Percentiles rank a stretch among this genome's conserved stretches.
Conservation (phyloP, 1,140 invertebrate genomes). For the Adoxophyes honmai region DNA sequence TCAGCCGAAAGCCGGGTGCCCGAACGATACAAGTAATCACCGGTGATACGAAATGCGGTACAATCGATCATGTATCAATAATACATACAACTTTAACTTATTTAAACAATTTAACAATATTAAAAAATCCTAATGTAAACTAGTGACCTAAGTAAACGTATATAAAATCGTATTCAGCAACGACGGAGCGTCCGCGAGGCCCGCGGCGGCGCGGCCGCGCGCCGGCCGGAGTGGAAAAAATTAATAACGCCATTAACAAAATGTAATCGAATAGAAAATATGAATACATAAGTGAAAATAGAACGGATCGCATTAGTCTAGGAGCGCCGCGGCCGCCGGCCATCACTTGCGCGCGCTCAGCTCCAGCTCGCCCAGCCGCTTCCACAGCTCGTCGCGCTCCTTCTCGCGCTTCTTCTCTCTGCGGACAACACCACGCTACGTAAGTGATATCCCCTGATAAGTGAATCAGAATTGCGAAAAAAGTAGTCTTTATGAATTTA, state of each 20-base stretch:
- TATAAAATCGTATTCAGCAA: slow-evolving; percentile 60
- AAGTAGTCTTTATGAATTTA: too few species aligned
- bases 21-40: slow-evolving; percentile 57
- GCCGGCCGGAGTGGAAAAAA: slow-evolving; percentile 54
- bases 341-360: slow-evolving; percentile 70
- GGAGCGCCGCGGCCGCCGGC: slow-evolving; percentile 18
- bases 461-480: too few species aligned
- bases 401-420: slow-evolving; percentile 97
- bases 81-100: slow-evolving; percentile 74
- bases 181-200: slow-evolving; percentile 39
- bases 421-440: slow-evolving; percentile 22
- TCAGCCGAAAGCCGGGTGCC: slow-evolving; percentile 67
- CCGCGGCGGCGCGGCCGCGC: slow-evolving; percentile 19
- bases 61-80: slow-evolving; percentile 65
- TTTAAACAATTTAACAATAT: slow-evolving; percentile 75
- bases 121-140: slow-evolving; percentile 73
- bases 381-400: slow-evolving; percentile 96
- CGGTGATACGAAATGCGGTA: slow-evolving; percentile 64
- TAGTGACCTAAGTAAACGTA: slow-evolving; percentile 60
- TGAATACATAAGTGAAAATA: slow-evolving; percentile 65
- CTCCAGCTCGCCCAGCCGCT: slow-evolving; percentile 91
- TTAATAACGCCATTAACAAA: slow-evolving; percentile 69
- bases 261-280: slow-evolving; percentile 71
- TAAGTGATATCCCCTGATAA: too few species aligned
- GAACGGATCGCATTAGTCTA: slow-evolving; percentile 56